Percentiles rank a stretch among this genome's conserved stretches.
Conservation (phyloP, 2,113 vertebrate genomes). For the Nycticebus coucang region DNA sequence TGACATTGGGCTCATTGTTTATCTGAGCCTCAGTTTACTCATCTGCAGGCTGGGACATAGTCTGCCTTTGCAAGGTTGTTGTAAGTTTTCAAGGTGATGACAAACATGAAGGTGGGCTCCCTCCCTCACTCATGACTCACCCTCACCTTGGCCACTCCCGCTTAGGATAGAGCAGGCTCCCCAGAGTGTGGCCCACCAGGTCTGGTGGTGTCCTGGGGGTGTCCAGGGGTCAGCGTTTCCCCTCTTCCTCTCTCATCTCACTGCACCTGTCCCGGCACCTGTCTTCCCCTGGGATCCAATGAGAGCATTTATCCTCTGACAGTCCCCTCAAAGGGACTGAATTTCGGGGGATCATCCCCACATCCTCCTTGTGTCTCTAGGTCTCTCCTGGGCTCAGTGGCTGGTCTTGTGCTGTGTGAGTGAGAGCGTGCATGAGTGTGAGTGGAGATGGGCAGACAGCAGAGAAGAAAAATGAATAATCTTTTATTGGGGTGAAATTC, state of each 20-base stretch:
- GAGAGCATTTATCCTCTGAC: not conserved
- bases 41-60: not conserved
- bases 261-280: no score
- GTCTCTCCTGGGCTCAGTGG: not conserved
- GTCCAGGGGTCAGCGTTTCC: not conserved
- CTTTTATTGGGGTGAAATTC: not conserved
- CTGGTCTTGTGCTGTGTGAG: not conserved
- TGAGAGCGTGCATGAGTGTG: not conserved
- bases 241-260: no score
- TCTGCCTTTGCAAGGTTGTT: not conserved
- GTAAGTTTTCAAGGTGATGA: not conserved
- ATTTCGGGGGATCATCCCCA: not conserved
- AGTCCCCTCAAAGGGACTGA: no score
- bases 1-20: not conserved
- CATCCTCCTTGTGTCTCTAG: not conserved
- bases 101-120: not conserved
- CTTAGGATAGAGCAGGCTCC: not conserved
- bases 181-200: rapidly evolving
- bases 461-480: not conserved
- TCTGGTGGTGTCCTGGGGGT: not conserved
- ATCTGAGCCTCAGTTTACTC: not conserved
- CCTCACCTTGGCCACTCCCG: not conserved
- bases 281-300: no score
- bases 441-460: not conserved
- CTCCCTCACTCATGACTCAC: rapidly evolving